Evolutionary conservation across 2,797 vertebrate genomes (phyloP), one percentile per base, ranked within the genome.

Genomic region (Garrulus glandarius): DNA sequence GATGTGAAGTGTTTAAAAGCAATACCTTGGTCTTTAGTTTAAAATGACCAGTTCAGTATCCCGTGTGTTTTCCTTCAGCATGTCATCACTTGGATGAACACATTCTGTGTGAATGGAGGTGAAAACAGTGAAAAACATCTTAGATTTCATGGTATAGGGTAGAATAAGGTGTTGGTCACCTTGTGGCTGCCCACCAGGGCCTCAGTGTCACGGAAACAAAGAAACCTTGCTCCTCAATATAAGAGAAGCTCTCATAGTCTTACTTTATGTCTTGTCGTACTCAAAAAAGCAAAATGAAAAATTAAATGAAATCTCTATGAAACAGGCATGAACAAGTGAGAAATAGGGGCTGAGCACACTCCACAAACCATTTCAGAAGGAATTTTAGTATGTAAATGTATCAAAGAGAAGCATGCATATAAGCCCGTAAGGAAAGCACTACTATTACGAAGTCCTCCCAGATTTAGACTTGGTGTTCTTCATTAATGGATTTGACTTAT

Each of bases 401-500:
- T 77, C 21, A 76, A 80, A 83, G 41, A n/a, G 13, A 72, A 76
- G 36, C 5, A 32, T 10, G 22, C 50, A 10, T 8, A 2, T 84
- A 89, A 77, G 13, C 43, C 36, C 41, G 4, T 47, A 91, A 82
- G 59, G 53, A 86, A 90, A 63, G 67, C 41, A 78, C 36, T 84
- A 5, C 49, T 79, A 9, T 39, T 82, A 68, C 3, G 24, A 63
- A 71, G 44, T 89, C 46, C 83, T 89, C 37, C 37, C 44, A 79
- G 37, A 44, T 78, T 84, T 92, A n/a, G 32, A 46, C 19, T 84
- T 75, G 9, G 5, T 57, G 83, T 53, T 87, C 24, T 65, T 80
- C 72, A 80, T 88, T 82, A 89, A 86, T 61, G 20, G 30, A 71
- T 95, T 84, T 89, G 27, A 87, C 15, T 90, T 89, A 39, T 0